Evolutionary conservation across 2,113 vertebrate species (phyloP), one percentile per base, ranked within the genome.

Genomic region (Strix uralensis): DNA sequence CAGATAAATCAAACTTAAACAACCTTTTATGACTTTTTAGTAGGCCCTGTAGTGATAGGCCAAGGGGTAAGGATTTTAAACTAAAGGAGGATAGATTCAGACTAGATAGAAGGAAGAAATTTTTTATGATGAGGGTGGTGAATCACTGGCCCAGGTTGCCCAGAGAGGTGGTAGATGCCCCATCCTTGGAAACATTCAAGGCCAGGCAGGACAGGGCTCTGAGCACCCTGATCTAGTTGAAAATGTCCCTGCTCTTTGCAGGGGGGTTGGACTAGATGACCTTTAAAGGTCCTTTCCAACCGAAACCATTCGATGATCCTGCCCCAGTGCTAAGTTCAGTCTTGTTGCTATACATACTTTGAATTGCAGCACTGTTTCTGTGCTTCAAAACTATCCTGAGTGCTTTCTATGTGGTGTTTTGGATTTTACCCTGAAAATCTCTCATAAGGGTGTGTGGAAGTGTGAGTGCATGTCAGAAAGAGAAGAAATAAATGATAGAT

Each of bases 311-410:
- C 65, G 32, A 14, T 69, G 54, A 25, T 67, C 32, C 65, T 85
- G 61, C 15, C 47, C 23, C 12, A 30, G 38, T 63, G 47, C n/a
- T 6, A 2, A 46, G 40, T 65, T 85, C 52, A 40, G 47, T 6
- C 27, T 70, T 40, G 19, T 38, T 90, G 42, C 9, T 75, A 5
- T 7, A 8, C 2, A 0, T 3, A 14, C 5, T 67, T 74, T 22
- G 65, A 46, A 32, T n/a, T 32, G 21, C 30, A 21, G 25, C 29
- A 10, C 14, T 46, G 9, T 30, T 70, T 40, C 21, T 61, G 34
- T 65, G 27, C 51, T 74, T 71, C n/a, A 52, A 0, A 74, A n/a
- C 27, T 34, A 30, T 27, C 49, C 54, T 0, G 0, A 22, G 23
- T 54, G n/a, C 17, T 55, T 63, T 72, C 40, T 59, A 10, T 1